Percentiles rank a stretch among this genome's conserved stretches.
Conservation (phyloP, 2,113 vertebrate genomes). For the Sphyrna mokarran region DNA sequence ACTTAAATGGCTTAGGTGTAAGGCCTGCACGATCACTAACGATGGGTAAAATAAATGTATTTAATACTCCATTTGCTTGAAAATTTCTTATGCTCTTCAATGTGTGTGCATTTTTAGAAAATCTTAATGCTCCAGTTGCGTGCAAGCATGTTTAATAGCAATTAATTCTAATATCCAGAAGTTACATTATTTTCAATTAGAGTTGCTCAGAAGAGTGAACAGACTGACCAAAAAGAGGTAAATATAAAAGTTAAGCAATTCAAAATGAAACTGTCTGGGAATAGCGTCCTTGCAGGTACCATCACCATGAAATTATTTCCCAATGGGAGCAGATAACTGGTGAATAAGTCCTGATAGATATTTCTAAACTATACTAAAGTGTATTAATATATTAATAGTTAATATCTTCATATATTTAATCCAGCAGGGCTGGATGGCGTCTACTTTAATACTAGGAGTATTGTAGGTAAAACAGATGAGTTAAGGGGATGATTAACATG, state of each 20-base stretch:
- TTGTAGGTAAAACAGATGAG: too few species aligned
- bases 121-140: not conserved
- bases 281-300: too few species aligned
- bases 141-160: not conserved
- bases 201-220: not conserved
- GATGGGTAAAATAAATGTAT: not conserved
- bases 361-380: too few species aligned
- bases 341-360: too few species aligned
- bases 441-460: too few species aligned
- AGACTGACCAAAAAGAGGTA: not conserved
- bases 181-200: not conserved
- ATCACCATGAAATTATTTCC: too few species aligned
- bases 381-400: too few species aligned
- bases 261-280: not conserved
- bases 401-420: too few species aligned
- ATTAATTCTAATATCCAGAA: not conserved
- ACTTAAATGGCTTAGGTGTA: not conserved
- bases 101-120: not conserved
- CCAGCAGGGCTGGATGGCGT: too few species aligned
- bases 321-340: too few species aligned
- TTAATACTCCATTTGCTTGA: not conserved
- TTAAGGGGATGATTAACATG: too few species aligned
- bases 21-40: not conserved
- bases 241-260: not conserved
- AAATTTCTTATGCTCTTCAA: not conserved